Percentiles rank a stretch among this genome's conserved stretches.
phyloP scores from a whole-genome alignment of 2,113 vertebrate genomes.

The Mormyrus iriodes region DNA sequence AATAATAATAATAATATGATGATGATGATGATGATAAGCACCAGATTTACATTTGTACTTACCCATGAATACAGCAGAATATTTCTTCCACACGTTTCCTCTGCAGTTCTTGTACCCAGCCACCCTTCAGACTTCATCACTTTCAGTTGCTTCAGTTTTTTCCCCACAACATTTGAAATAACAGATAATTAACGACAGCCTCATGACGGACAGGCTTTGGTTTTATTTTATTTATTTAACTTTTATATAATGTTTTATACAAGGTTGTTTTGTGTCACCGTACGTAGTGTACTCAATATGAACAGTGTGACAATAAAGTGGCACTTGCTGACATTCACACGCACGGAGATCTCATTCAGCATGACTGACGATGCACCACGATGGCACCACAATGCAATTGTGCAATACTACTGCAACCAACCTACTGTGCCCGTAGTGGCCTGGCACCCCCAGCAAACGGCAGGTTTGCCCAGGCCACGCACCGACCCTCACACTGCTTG shows the following conservation, averaged over 20 bases:
- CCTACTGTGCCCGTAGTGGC: not conserved
- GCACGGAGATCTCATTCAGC: not conserved
- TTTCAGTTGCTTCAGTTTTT: no score
- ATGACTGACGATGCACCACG: not conserved
- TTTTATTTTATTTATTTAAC: no score
- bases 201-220: not conserved
- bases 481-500: not conserved
- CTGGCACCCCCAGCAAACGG: not conserved
- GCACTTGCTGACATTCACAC: not conserved
- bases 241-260: not conserved
- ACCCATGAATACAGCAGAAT: no score
- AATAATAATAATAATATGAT: not conserved
- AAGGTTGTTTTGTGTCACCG: not conserved
- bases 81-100: no score
- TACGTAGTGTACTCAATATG: not conserved
- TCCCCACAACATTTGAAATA: no score
- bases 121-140: no score
- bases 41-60: no score
- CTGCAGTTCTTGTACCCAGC: no score
- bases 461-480: not conserved
- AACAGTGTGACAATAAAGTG: not conserved
- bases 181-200: not conserved
- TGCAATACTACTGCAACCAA: not conserved
- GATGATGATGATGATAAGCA: no score
- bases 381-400: not conserved